Base-by-base conservation (phyloP, 2,888 invertebrate species). In the Calliscelio sp. region DNA sequence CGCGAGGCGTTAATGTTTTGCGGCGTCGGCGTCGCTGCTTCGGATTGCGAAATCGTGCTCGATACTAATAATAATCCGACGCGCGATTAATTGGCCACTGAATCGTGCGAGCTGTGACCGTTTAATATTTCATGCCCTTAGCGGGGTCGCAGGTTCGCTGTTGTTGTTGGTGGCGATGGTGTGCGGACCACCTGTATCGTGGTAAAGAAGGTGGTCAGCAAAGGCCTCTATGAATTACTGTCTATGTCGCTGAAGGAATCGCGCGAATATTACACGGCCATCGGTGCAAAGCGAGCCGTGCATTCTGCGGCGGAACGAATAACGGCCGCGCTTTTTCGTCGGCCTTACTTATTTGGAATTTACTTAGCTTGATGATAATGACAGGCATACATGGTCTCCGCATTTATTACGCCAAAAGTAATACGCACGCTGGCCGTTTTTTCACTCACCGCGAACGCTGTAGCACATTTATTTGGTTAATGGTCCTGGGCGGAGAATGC, bases 151-250 rank as follows among this genome's bases (percentile, higher is more conserved):
- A 78, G 82, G 81, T 86, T 87, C 84, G 87, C 87, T 80, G 86
- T 87, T 61, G 44, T 22, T 44, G 22, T 63, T 28, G 28, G 28
- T 8, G 8, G 28, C 28, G 68, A 25, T 44, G 84, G n/a, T n/a
- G n/a, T n/a, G n/a, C n/a, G n/a, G 90, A 89, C 89, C 90, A 90
- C 90, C 89, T 90, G 88, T 87, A 88, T 86, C 70, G 88, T 16
- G 41, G 24, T 38, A 25, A n/a, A n/a, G n/a, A n/a, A 28, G 68
- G 53, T 68, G 68, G 81, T 63, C 65, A 51, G 49, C 4, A 59
- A 44, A 46, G 49, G 32, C 59, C 49, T 75, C 80, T 75, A 77
- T 84, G 84, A 84, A 77, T 84, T 77, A 84, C 81, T 41, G 70
- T 71, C 61, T 44, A 51, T 73, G 81, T 84, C 77, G 75, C 28